phyloP scores from a whole-genome alignment of 2,888 invertebrate species.

The Eueremaeus valkanovi region DNA sequence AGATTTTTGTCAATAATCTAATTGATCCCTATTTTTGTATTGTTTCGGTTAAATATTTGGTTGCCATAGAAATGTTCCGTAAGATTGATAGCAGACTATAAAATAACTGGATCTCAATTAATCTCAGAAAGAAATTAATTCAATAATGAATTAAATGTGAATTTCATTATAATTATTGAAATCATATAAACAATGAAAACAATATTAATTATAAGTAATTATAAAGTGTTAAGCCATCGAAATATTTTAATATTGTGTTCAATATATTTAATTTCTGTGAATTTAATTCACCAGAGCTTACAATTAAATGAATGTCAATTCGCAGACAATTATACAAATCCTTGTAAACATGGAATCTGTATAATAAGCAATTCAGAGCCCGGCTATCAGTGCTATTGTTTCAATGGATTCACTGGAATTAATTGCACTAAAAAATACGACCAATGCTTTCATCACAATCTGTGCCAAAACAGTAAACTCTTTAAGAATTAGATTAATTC shows the following conservation, averaged over 20 bases:
- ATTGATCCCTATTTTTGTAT: too few species aligned
- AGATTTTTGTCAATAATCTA: background rate
- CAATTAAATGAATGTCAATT: slow-evolving; percentile 8
- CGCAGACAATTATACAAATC: background rate
- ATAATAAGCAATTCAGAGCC: too few species aligned
- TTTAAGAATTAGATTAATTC: background rate
- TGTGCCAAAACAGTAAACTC: slow-evolving; percentile 30
- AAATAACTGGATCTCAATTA: background rate
- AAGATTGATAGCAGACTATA: background rate
- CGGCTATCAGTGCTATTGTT: slow-evolving; percentile 35
- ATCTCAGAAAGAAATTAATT: background rate
- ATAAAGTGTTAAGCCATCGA: background rate
- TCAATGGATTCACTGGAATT: slow-evolving; percentile 36
- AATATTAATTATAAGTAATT: background rate
- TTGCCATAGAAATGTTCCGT: slow-evolving; percentile 6
- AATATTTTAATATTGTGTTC: background rate
- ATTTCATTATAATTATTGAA: too few species aligned
- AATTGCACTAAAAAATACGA: slow-evolving; percentile 25
- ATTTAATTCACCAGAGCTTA: background rate
- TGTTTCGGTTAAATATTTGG: slow-evolving; percentile 5
- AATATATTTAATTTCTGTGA: background rate
- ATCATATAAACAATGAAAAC: too few species aligned
- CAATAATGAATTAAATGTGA: background rate
- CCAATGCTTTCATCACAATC: slow-evolving; percentile 35
- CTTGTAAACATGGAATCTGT: slow-evolving; percentile 38